These are phyloP conservation scores for Protosalanx chinensis DNA, from an alignment of 2,797 vertebrate genomes.

Conservation along the genomic window DNA sequence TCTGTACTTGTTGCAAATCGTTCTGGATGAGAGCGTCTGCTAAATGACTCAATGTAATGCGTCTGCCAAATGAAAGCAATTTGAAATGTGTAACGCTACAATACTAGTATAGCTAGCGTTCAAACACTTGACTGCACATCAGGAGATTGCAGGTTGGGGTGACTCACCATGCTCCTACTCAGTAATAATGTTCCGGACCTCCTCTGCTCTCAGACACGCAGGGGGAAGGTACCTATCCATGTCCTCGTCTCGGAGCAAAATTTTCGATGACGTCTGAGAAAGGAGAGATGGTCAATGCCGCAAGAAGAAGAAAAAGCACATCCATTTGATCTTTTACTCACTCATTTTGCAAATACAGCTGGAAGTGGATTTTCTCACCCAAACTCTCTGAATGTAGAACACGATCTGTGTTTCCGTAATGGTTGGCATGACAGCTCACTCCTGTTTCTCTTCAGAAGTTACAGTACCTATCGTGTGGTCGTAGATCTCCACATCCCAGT, in stretches of 20 bases:
- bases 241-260: slow-evolving; percentile 89
- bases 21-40: not conserved
- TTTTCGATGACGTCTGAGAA: slow-evolving; percentile 91
- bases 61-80: too few relatives aligned
- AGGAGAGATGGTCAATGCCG: not conserved
- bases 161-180: too few relatives aligned
- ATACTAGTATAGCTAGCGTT: not conserved
- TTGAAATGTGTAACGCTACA: too few relatives aligned
- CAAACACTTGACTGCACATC: too few relatives aligned
- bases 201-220: slow-evolving; percentile 69
- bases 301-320: not conserved
- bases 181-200: not conserved
- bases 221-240: slow-evolving; percentile 95
- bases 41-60: too few relatives aligned
- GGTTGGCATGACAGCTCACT: not conserved
- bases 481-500: not conserved
- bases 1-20: too few relatives aligned
- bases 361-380: not conserved
- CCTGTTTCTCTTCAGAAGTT: not conserved
- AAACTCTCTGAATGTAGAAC: slow-evolving; percentile 43
- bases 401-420: slow-evolving; percentile 28
- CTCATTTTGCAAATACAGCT: slow-evolving; percentile 12
- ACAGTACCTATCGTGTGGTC: not conserved
- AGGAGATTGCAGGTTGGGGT: too few relatives aligned
- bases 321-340: not conserved